phyloP scores from a whole-genome alignment of 2,797 vertebrate species.

The Fringilla coelebs region DNA sequence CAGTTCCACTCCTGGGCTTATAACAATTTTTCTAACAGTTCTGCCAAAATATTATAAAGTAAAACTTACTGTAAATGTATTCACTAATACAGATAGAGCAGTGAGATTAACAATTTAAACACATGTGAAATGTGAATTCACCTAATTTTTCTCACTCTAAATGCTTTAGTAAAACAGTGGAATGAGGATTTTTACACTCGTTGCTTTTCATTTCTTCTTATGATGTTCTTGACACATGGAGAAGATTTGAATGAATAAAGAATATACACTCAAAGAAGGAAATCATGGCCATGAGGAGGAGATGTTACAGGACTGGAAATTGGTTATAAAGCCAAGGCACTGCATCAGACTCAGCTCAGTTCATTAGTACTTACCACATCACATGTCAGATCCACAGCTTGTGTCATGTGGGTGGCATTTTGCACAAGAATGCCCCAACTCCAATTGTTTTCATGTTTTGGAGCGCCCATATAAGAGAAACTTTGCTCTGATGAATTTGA shows the following conservation, averaged over 20 bases:
- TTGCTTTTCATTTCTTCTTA: slow-evolving; percentile 33
- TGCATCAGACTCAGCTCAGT: not conserved
- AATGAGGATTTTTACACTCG: not conserved
- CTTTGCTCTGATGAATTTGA: not conserved
- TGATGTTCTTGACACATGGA: slow-evolving; percentile 14
- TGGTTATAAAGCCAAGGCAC: not conserved
- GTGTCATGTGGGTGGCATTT: slow-evolving; percentile 23
- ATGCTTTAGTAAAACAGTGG: slow-evolving; percentile 4
- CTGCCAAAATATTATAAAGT: slow-evolving; percentile 52
- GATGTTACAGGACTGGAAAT: not conserved
- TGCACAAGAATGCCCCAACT: not conserved
- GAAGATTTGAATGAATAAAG: slow-evolving; percentile 44
- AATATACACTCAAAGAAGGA: slow-evolving; percentile 3
- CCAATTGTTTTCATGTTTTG: not conserved
- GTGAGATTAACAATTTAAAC: slow-evolving; percentile 52
- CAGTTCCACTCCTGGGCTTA: slow-evolving; percentile 47
- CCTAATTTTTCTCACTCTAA: slow-evolving; percentile 55
- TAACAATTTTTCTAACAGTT: slow-evolving; percentile 63
- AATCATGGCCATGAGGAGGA: slow-evolving; percentile 9
- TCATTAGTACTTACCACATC: not conserved
- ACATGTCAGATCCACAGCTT: not conserved
- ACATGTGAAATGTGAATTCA: slow-evolving; percentile 49
- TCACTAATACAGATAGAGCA: slow-evolving; percentile 43
- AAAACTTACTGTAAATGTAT: slow-evolving; percentile 27
- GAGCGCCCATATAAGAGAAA: not conserved